Base-by-base conservation (phyloP, 2,797 vertebrate genomes). In the Bradypus variegatus region DNA sequence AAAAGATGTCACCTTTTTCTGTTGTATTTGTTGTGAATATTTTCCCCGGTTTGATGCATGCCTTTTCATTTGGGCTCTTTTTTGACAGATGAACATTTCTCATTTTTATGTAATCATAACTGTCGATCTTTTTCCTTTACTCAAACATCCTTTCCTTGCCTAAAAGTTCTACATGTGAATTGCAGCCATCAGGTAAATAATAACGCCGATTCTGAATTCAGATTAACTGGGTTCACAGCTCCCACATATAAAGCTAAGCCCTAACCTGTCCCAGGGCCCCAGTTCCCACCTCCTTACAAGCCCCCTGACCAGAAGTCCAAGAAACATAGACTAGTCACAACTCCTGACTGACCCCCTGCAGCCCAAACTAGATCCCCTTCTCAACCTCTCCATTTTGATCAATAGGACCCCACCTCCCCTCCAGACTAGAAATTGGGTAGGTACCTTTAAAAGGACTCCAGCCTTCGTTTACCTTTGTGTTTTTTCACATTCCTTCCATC, bases 61-160 rank as follows among this genome's bases (percentile, higher is more conserved):
- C 70, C 81, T 94, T 92, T 92, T 93, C 94, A 90, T 94, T 95
- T 93, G 65, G 75, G 64, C 36, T 90, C 83, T 84, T 94, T 90
- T 95, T 73, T 85, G 88, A 96, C 90, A 91, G 80, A 91, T 75
- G 73, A 95, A 60, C 89, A 83, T 82, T 65, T 89, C 55, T 94
- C 82, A 76, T 93, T 95, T 94, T 95, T 91, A 92, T 82, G 60
- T 89, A 95, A 94, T 94, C 75, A 64, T 92, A 92, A 91, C 75
- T 82, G 72, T 91, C 45, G 6, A 86, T 91, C 83, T 92, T 94
- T 45, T 89, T 94, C 85, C n/a, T 94, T 84, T 92, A 89, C 92
- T 95, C 84, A 93, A 93, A 91, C 33, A 69, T 41, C 62, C 41
- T 91, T 78, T 92, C 69, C 87, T 86, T 89, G 69, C 53, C 50